Conservation (phyloP, 2,113 vertebrate genomes). For the Sylvietta virens region DNA sequence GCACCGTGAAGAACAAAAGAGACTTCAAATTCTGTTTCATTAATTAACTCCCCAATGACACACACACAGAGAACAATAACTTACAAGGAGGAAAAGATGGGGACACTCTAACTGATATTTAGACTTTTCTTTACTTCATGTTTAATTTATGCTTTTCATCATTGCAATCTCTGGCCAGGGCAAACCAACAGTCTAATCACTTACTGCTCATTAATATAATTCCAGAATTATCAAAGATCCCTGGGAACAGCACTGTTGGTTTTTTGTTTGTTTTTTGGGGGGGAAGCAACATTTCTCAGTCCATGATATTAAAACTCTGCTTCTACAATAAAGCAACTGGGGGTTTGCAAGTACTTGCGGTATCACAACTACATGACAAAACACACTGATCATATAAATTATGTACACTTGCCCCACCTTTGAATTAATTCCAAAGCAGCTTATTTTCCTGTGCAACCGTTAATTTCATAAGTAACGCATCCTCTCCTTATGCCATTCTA, state of each 20-base stretch:
- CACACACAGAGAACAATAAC: background rate
- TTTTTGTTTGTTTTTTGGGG: background rate
- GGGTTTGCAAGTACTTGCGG: background rate
- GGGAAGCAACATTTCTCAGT: background rate
- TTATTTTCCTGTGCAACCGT: background rate
- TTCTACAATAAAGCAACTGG: rapidly evolving
- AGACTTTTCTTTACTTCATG: background rate
- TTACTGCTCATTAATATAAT: background rate
- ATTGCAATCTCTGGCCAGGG: background rate
- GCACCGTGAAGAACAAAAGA: background rate
- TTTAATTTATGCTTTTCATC: background rate
- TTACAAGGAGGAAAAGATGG: background rate
- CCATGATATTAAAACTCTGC: background rate
- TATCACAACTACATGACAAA: background rate
- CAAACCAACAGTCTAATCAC: background rate
- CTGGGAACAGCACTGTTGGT: background rate
- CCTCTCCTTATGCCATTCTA: background rate
- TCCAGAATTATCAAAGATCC: background rate
- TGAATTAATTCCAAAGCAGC: background rate
- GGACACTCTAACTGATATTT: background rate
- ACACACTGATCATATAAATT: background rate
- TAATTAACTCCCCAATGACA: constrained; percentile 2
- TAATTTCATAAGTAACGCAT: background rate
- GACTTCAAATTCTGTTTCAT: background rate
- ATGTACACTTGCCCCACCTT: background rate